Base-by-base conservation (phyloP, 2,113 vertebrate species). In the Columbina picui region DNA sequence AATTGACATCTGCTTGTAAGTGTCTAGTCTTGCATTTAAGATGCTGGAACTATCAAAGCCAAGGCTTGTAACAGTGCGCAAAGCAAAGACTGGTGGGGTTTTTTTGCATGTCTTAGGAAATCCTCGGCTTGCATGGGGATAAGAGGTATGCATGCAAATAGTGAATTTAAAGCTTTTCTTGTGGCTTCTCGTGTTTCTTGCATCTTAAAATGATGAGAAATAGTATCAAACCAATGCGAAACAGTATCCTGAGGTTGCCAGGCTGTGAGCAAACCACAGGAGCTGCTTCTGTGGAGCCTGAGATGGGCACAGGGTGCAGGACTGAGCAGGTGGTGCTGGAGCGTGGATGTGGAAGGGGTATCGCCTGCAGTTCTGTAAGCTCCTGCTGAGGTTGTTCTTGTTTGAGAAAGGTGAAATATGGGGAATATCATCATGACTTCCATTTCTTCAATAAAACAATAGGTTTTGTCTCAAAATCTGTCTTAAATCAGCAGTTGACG, bases 81-180 rank as follows among this genome's bases (percentile, higher is more conserved):
- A 20, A 59, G 59, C 52, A 32, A 20, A 55, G 85, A 18, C 34
- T 36, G 18, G 25, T 81, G 53, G 26, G 26, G 43, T 45, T 45
- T 55, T 63, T 61, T 12, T 50, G 65, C 32, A 2, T 4, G 14
- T 43, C 29, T 49, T 23, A 15, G 13, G 53, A 64, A 65, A 52
- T 45, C 16, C 45, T 82, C 50, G 8, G 41, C 68, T 85, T 53
- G 32, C 23, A 2, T 7, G 7, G 36, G 50, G 80, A 16, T 5
- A 8, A 55, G 57, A n/a, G 39, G 57, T 15, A 12, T 50, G 73
- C 3, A 0, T 6, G 17, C 57, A 39, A 7, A 4, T 1, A 67
- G 59, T 2, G 36, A 59, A 36, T 39, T 29, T 34, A 17, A 36
- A 84, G 71, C 73, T 74, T 80, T 89, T 75, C 49, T 52, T 19